Conservation (phyloP, 2,113 vertebrate species). For the Tetrax tetrax region DNA sequence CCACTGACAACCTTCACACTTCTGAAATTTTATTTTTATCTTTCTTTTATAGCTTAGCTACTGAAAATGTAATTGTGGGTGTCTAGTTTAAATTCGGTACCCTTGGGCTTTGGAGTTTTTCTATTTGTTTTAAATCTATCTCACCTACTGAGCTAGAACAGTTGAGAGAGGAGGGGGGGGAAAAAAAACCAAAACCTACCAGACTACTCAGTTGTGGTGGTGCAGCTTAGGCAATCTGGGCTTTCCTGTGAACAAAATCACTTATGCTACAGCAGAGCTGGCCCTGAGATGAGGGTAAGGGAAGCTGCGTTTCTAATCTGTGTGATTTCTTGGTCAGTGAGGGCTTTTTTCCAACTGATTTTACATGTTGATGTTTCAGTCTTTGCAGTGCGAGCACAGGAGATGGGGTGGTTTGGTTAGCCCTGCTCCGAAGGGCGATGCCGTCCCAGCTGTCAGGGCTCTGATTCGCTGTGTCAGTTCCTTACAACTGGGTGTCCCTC, state of each 20-base stretch:
- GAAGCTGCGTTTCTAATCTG: neutral
- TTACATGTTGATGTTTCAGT: neutral
- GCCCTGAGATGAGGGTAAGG: neutral
- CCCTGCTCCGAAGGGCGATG: neutral
- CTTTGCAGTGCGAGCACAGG: neutral
- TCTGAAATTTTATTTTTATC: conserved; percentile 35
- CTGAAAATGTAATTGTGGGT: conserved; percentile 42
- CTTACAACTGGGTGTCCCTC: neutral
- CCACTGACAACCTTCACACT: conserved; percentile 27
- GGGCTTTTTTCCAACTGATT: neutral
- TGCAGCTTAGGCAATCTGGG: neutral
- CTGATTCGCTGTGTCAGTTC: neutral
- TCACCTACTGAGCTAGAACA: conserved; percentile 7
- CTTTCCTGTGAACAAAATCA: neutral
- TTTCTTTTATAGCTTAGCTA: conserved; percentile 28
- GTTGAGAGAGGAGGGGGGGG: neutral
- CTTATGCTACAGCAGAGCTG: neutral
- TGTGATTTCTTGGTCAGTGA: neutral
- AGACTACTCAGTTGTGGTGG: neutral
- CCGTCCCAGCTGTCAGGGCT: neutral
- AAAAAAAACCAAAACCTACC: too few species aligned
- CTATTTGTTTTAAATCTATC: conserved; percentile 31
- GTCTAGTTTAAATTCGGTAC: conserved; percentile 26
- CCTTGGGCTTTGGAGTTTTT: neutral
- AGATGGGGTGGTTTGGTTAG: neutral